Evolutionary conservation across 2,113 vertebrate species (phyloP), one percentile per base, ranked within the genome.

Genomic region (Cyanoderma ruficeps): DNA sequence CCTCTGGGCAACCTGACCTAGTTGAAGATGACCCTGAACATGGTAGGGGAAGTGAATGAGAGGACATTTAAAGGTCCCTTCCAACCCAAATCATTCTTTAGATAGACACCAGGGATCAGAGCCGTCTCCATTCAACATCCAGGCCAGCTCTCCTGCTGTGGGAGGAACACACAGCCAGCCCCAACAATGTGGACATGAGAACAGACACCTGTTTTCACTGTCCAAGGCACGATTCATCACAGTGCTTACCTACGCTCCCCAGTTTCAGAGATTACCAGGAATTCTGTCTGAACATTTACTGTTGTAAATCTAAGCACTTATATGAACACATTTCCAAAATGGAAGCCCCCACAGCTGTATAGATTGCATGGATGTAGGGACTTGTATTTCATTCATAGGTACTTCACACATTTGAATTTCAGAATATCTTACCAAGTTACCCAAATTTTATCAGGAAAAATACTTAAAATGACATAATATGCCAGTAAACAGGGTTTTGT

Each of bases 221-320:
- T 31, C 71, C 3, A 3, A 72, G 41, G 35, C 46, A 80, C 4
- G 0, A 33, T 24, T n/a, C 47, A 37, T 33, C 55, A 56, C 46
- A 18, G 25, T 2, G 20, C 37, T 86, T 37, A 47, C 13, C 46
- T 39, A 17, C 0, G 0, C 2, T 6, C 12, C 33, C 25, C n/a
- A 60, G 28, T 63, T 88, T 71, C 60, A 83, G 33, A 22, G 15
- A 18, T 22, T 17, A 12, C 61, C 2, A 4, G 31, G 28, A 69
- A 42, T 67, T 84, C 46, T n/a, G 13, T 8, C 6, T 35, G 22
- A 64, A 39, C 31, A 15, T 42, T 60, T 13, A 2, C 20, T 27
- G 5, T 21, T n/a, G 25, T 30, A 8, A 5, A 19, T 55, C 49
- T 33, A 55, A 80, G 23, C 10, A 37, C 19, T 7, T 53, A 46